Evolutionary conservation across 2,888 invertebrate species (phyloP), one percentile per base, ranked within the genome.

Genomic region (Adelphocoris suturalis): DNA sequence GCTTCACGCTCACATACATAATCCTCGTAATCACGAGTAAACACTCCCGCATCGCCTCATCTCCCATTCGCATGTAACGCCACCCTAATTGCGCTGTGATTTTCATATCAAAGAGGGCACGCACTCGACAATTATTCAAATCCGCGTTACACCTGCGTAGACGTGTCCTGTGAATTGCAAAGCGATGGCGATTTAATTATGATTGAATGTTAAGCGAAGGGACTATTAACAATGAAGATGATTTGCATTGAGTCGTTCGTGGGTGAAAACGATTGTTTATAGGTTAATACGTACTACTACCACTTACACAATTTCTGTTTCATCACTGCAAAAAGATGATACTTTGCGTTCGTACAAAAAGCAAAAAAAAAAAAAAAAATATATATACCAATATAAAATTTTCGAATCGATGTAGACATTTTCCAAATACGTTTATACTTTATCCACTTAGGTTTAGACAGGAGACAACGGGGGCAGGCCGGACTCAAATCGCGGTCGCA

Each of bases 81-180:
- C 23, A 23, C 13, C 68, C 19, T 68, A 68, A 68, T 68, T 68
- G 68, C 27, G 27, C 68, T 3, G 68, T 68, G 68, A 68, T 68
- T 68, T 68, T 68, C 68, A 68, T 68, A 68, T 68, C 68, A 68
- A 68, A 68, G 68, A 3, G 19, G 61, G 19, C 14, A 61, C 61
- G 61, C 68, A 68, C 68, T 68, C 9, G 68, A 23, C 23, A 68
- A 68, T 68, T 68, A 68, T 68, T 68, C 68, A 68, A 68, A 68
- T 68, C 68, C 68, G 23, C 4, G 68, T 68, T 19, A 23, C 68
- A 68, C 68, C 68, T 68, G 68, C 12, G 23, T 2, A 27, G 0
- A n/a, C 68, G 68, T 23, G 23, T 68, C 68, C 68, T 23, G 9
- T 12, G 23, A 19, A 68, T 68, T 12, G 23, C 68, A 68, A 68